Conservation (phyloP, 2,113 vertebrate genomes). For the Stegastes partitus region DNA sequence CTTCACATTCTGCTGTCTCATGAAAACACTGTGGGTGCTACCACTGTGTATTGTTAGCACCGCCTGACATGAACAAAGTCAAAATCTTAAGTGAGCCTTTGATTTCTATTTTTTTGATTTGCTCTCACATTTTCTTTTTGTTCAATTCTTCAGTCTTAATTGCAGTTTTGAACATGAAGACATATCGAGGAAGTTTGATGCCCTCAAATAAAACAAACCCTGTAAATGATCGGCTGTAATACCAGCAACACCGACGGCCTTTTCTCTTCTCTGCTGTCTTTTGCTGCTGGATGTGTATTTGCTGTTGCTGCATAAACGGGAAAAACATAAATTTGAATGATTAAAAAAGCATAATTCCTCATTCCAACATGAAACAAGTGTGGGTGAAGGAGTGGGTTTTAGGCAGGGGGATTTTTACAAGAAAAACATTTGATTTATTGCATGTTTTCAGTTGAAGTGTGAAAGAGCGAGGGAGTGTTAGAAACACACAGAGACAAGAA, state of each 20-base stretch:
- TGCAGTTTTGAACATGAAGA: not conserved
- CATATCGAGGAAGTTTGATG: not conserved
- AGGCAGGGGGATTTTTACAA: slow-evolving; percentile 1
- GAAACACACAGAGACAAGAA: not conserved
- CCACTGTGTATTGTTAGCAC: not conserved
- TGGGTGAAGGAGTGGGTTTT: slow-evolving; percentile 14
- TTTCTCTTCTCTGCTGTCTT: not conserved
- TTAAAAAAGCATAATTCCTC: slow-evolving; percentile 3
- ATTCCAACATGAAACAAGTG: not conserved
- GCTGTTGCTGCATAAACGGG: not conserved
- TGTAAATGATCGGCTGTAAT: not conserved
- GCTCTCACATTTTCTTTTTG: not conserved
- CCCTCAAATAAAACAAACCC: not conserved
- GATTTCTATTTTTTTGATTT: no score
- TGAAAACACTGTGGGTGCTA: not conserved
- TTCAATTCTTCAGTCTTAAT: not conserved
- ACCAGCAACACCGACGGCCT: not conserved
- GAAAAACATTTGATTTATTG: not conserved
- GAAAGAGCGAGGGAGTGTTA: not conserved
- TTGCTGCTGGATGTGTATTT: not conserved
- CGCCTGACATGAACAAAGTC: not conserved
- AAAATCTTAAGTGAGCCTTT: not conserved
- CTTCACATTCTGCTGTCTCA: slow-evolving; percentile 5
- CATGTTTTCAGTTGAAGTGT: not conserved
- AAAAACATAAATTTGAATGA: slow-evolving; percentile 15